A percentile compares a stretch with the other conserved stretches of the same genome.
Conservation (phyloP, 2,888 invertebrate species). For the Pecten maximus region DNA sequence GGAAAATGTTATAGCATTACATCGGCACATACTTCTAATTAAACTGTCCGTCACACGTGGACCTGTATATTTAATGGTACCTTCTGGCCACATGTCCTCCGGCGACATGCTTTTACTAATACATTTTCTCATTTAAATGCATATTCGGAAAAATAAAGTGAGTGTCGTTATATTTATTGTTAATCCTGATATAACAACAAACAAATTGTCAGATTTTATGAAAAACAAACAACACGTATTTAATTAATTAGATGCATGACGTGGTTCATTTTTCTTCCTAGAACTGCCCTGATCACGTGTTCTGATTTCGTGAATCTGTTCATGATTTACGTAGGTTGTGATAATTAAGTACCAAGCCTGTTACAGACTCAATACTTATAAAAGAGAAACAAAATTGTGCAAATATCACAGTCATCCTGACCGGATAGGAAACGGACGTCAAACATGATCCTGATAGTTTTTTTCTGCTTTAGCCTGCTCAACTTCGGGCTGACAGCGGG, state of each 20-base stretch:
- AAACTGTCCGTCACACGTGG: background rate
- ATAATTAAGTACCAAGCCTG: background rate
- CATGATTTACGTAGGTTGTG: background rate
- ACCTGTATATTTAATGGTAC: background rate
- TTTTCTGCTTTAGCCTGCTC: background rate
- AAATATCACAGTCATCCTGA: background rate
- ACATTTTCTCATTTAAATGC: too few species aligned
- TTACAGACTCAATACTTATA: background rate
- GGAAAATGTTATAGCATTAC: background rate
- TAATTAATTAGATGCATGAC: background rate
- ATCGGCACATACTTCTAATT: background rate
- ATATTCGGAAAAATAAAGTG: too few species aligned
- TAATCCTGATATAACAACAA: too few species aligned
- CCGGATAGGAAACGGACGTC: background rate
- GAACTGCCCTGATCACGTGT: background rate
- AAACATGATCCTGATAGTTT: background rate
- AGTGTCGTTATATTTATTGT: too few species aligned
- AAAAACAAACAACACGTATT: background rate
- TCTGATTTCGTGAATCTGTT: background rate
- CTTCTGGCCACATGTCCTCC: background rate
- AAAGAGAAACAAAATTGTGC: background rate
- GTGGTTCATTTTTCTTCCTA: background rate
- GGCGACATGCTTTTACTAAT: too few species aligned
- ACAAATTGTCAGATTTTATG: too few species aligned
- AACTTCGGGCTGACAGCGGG: background rate